These are phyloP conservation scores for Chelonia mydas DNA, from an alignment of 2,797 vertebrate species.

Conservation along the genomic window DNA sequence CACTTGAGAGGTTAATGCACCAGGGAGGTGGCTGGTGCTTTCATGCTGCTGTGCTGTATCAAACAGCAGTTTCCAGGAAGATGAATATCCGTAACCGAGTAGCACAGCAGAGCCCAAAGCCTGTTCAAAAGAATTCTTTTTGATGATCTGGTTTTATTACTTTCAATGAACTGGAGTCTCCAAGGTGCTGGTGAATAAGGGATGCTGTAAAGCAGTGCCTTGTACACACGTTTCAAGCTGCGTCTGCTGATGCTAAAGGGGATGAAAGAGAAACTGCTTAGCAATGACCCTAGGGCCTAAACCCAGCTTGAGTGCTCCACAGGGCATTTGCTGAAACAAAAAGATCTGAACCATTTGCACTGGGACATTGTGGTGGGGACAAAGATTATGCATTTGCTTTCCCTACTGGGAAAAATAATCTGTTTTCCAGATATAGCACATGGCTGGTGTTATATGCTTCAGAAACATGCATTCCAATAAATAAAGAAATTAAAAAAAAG, in stretches of 20 bases:
- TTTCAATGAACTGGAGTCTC: slow-evolving; percentile 77
- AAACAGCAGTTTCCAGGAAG: slow-evolving; percentile 74
- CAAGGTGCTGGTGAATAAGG: slow-evolving; percentile 75
- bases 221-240: slow-evolving; percentile 75
- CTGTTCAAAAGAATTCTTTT: slow-evolving; percentile 77
- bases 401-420: slow-evolving; percentile 55
- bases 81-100: slow-evolving; percentile 76
- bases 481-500: slow-evolving; percentile 1
- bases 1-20: slow-evolving; percentile 71
- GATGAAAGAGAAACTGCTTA: slow-evolving; percentile 76
- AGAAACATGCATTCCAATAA: slow-evolving; percentile 56
- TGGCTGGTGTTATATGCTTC: slow-evolving; percentile 41
- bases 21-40: slow-evolving; percentile 70
- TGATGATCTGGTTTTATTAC: slow-evolving; percentile 79
- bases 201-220: slow-evolving; percentile 72
- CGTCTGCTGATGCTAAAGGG: slow-evolving; percentile 64
- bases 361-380: slow-evolving; percentile 65
- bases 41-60: slow-evolving; percentile 60
- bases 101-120: slow-evolving; percentile 75
- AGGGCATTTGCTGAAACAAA: slow-evolving; percentile 70
- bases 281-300: slow-evolving; percentile 71
- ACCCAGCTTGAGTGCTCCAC: slow-evolving; percentile 60
- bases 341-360: slow-evolving; percentile 72
- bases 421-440: slow-evolving; percentile 56
- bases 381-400: slow-evolving; percentile 48